Conservation (phyloP, 2,113 vertebrate species). For the Dinomys branickii region DNA sequence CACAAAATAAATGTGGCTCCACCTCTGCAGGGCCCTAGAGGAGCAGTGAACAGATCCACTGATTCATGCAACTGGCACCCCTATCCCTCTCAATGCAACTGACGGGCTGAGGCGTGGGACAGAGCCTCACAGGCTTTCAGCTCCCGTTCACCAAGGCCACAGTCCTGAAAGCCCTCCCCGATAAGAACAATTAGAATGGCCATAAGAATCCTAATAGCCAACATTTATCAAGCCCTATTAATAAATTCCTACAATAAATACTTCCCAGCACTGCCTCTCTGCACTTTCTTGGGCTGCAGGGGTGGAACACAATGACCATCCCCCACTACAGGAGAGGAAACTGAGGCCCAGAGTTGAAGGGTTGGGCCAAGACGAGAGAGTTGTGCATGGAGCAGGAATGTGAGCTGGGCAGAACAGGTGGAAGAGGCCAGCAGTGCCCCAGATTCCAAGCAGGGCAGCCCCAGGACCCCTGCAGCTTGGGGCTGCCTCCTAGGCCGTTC, state of each 20-base stretch:
- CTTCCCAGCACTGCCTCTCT: fast-evolving
- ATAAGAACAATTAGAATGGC: neutral
- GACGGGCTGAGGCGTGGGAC: neutral
- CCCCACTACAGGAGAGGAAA: neutral
- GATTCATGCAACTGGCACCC: neutral
- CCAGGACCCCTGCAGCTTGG: neutral
- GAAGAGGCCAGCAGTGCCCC: neutral
- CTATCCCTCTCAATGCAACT: neutral
- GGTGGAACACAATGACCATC: fast-evolving
- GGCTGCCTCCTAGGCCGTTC: neutral
- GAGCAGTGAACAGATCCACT: fast-evolving
- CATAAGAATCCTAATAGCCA: neutral
- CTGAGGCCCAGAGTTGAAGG: neutral
- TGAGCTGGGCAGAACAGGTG: neutral
- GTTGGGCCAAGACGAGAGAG: fast-evolving
- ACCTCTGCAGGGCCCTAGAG: too few species aligned
- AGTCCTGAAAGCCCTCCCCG: neutral
- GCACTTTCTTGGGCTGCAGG: neutral
- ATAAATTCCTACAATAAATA: neutral
- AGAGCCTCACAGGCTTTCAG: fast-evolving
- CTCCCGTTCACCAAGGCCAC: neutral
- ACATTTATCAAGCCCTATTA: neutral
- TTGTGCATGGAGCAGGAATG: neutral
- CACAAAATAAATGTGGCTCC: neutral
- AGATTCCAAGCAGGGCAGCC: neutral